phyloP scores from a whole-genome alignment of 1,140 invertebrate genomes.

The Formica exsecta region DNA sequence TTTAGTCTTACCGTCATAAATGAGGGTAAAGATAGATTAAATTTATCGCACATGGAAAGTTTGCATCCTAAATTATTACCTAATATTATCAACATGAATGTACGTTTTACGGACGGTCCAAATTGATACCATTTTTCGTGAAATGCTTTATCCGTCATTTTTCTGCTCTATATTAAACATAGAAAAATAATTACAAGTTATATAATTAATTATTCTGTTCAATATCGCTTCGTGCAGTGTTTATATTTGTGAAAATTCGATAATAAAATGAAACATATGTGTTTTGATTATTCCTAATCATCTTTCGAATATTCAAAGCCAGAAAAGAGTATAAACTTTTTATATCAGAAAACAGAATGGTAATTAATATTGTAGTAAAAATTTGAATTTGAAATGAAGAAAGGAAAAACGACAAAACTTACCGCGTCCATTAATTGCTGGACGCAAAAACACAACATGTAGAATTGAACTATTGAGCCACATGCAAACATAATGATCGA shows the following conservation, averaged over 20 bases:
- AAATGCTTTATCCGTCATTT: constrained; percentile 62
- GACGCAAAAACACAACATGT: constrained; percentile 70
- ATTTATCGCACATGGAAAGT: constrained; percentile 43
- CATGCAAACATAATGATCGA: constrained; percentile 38
- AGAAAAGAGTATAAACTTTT: neutral
- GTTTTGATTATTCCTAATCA: neutral
- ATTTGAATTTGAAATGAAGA: neutral
- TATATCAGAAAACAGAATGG: neutral
- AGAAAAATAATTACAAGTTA: neutral
- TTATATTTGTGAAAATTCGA: neutral
- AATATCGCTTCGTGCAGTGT: neutral
- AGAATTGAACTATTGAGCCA: constrained; percentile 71
- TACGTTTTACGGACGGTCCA: constrained; percentile 15
- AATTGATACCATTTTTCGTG: constrained; percentile 67
- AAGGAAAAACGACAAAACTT: constrained; percentile 1
- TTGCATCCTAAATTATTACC: constrained; percentile 69
- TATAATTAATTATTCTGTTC: neutral
- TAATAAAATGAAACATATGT: neutral
- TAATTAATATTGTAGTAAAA: neutral
- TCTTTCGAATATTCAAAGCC: neutral
- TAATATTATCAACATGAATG: constrained; percentile 56
- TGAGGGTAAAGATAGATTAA: constrained; percentile 71
- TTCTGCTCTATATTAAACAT: constrained; percentile 60
- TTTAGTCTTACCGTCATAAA: constrained; percentile 65
- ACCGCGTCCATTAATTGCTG: constrained; percentile 73